phyloP scores from a whole-genome alignment of 1,140 invertebrate species.

The Drosophila melanogaster region Release_6_plus_ISO1_MT NT_037436.4:581001-581500 shows the following conservation, averaged over 20 bases:
- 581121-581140: constrained; percentile 69
- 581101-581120: constrained; percentile 48
- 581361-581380: constrained; percentile 22
- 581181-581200: constrained; percentile 37
- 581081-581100: constrained; percentile 30
- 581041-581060: constrained; percentile 80
- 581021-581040: constrained; percentile 89
- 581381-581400: neutral
- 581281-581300: too few relatives aligned
- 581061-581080: constrained; percentile 39
- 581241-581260: constrained; percentile 6
- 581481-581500: too few relatives aligned
- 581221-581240: constrained; percentile 59
- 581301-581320: too few relatives aligned
- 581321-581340: neutral
- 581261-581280: too few relatives aligned
- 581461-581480: neutral
- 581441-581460: neutral
- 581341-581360: constrained; percentile 2
- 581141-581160: constrained; percentile 52
- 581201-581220: constrained; percentile 48
- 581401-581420: neutral
- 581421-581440: neutral
- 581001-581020: constrained; percentile 88
- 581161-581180: constrained; percentile 24